A percentile compares a stretch with the other conserved stretches of the same genome.
Evolutionary conservation across 2,888 invertebrate species (phyloP).

Genomic region (Campaea margaritaria): DNA sequence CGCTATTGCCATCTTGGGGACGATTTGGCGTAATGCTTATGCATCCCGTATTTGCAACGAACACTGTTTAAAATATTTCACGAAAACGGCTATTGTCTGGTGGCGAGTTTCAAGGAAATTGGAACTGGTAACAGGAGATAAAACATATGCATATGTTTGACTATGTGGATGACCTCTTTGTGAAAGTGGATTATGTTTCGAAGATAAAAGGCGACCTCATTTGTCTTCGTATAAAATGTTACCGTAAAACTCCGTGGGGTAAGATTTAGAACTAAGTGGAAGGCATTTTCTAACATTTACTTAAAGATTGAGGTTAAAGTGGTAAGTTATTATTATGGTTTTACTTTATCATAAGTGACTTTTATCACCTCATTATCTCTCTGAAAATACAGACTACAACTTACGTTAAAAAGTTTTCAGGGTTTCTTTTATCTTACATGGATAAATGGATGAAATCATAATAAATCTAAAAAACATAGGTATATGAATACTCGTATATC

Average conservation of each 20-base stretch:
- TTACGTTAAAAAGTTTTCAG: too few relatives aligned
- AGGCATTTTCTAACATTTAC: not conserved
- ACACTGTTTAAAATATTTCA: constrained; percentile 66
- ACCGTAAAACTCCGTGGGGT: not conserved
- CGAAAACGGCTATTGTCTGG: constrained; percentile 45
- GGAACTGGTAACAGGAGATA: constrained; percentile 39
- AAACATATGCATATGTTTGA: constrained; percentile 18
- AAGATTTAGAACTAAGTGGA: not conserved
- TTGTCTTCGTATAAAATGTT: constrained; percentile 19
- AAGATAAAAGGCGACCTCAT: constrained; percentile 22
- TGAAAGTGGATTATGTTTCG: constrained; percentile 34
- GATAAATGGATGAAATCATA: too few relatives aligned
- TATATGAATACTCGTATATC: too few relatives aligned
- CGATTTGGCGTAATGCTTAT: constrained; percentile 75
- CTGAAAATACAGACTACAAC: too few relatives aligned
- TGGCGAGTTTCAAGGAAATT: constrained; percentile 44
- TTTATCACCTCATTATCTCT: too few relatives aligned
- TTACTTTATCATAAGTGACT: too few relatives aligned
- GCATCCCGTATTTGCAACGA: constrained; percentile 59
- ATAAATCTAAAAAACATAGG: too few relatives aligned
- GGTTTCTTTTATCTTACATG: too few relatives aligned
- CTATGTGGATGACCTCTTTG: constrained; percentile 41
- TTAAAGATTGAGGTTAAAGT: not conserved
- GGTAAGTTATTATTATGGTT: not conserved
- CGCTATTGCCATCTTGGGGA: constrained; percentile 77